These are phyloP conservation scores for Helobdella robusta DNA, from an alignment of 2,888 invertebrate species.

Conservation along the genomic window DNA sequence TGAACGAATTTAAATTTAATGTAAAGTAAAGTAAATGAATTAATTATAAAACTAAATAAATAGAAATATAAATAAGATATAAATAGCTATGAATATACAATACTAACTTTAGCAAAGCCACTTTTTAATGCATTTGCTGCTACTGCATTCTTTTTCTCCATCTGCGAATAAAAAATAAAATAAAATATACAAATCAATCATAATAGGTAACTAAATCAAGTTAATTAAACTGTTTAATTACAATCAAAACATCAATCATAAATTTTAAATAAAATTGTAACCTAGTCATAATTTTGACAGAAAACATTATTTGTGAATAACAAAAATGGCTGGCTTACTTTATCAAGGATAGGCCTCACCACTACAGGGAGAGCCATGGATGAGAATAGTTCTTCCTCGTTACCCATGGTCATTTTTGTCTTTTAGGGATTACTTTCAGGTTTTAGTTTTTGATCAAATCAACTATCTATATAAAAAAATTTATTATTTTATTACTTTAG, in stretches of 20 bases:
- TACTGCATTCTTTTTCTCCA: conserved; percentile 7
- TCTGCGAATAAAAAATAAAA: conserved; percentile 11
- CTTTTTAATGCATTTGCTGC: conserved; percentile 13
- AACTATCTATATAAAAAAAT: too few species aligned
- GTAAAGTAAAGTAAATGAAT: background rate
- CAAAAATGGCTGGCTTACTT: too few species aligned
- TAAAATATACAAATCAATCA: background rate
- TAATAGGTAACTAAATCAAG: background rate
- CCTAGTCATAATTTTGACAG: background rate
- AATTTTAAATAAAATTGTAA: background rate
- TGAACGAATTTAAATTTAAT: background rate
- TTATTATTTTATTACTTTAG: too few species aligned
- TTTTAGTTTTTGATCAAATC: too few species aligned
- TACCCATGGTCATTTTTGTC: conserved; percentile 45
- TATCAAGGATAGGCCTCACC: conserved; percentile 44
- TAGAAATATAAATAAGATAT: background rate
- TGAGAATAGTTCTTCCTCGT: conserved; percentile 43
- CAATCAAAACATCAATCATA: background rate
- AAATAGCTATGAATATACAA: background rate
- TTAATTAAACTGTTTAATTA: background rate
- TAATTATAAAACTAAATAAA: background rate
- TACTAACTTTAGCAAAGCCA: conserved; percentile 16
- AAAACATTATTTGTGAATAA: background rate
- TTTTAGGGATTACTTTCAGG: too few species aligned
- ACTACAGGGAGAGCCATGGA: conserved; percentile 47